Base-by-base conservation (phyloP, 2,113 vertebrate species). In the Cyphomyrus plagiostoma region DNA sequence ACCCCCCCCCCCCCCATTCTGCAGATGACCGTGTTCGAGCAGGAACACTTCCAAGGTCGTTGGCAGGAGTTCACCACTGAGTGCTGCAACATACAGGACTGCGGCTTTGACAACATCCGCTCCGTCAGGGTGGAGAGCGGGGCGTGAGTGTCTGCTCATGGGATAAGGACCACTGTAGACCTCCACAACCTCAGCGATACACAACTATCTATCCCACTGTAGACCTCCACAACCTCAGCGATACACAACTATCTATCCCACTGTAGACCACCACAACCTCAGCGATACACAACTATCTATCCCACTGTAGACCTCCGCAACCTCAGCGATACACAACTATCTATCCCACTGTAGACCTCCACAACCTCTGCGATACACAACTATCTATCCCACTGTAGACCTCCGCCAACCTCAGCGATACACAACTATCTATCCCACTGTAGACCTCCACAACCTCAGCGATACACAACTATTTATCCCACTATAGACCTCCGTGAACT, bases 41-140 rank as follows among this genome's bases (percentile, higher is more conserved):
- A 96, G 95, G 96, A 97, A 92, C 95, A 96, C 90, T 96, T 97
- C 93, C 96, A 97, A 93, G 96, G 96, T 11, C 96, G 96, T 91
- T 95, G 91, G 74, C 93, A 95, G 95, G 96, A 97, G 94, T 96
- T 96, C 93, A 96, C 95, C 91, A 93, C 92, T 0, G 96, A 96
- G 90, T 97, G 96, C 94, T 94, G 91, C 91, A 97, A 96, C 94
- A 95, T 97, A 89, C 94, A 95, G 91, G 93, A 96, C 90, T 96
- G 95, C 0, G 96, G 96, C 21, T 93, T 96, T 89, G 95, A 97
- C 94, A 95, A 96, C 93, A 96, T 97, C 89, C 96, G 96, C 89
- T 97, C 96, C 91, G 94, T 96, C 92, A 94, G 96, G 88, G 95
- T 97, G 90, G 96, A 97, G 93, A 96, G 96, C 23, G 96, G 96